Evolutionary conservation across 2,797 vertebrate species (phyloP), one percentile per base, ranked within the genome.

Genomic region (Somateria mollissima): DNA sequence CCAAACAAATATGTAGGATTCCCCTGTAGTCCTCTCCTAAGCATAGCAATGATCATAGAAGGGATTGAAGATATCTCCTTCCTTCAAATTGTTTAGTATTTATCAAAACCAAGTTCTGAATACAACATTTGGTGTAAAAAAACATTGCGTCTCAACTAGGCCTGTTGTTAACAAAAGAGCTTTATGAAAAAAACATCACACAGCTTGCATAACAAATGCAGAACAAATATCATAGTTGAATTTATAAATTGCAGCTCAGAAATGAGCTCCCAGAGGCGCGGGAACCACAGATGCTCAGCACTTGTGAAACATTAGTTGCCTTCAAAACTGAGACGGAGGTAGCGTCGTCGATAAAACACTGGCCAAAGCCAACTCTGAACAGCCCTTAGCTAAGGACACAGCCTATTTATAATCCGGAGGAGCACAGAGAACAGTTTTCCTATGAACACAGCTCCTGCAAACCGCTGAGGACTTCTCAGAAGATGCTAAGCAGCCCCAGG

Each of bases 61-160:
- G 34, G 32, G 22, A 66, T 16, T 24, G 32, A 74, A 62, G 27
- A 34, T 13, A 30, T 25, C 45, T 58, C 14, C 27, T 79, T 81
- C 37, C 16, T 87, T 79, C 36, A 65, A 43, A 34, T 11, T 37
- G 6, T 51, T 82, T 41, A 78, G 36, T 45, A 73, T 75, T 86
- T 87, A 82, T 74, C 32, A 77, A 92, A 93, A 92, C 20, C 19
- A 37, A 61, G 30, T 72, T 93, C 34, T 87, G 65, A 89, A 76
- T 22, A 88, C 86, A 84, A 84, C 20, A 28, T 8, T 64, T 53
- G 10, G 21, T 61, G 36, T 41, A 79, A 84, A 94, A 89, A 89
- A 54, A 47, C 28, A 66, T 36, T 43, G 30, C 18, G 53, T 66
- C 45, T 84, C 79, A 84, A 82, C 47, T 72, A 87, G 30, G 47